Percentiles rank a stretch among this genome's conserved stretches.
Evolutionary conservation across 1,140 invertebrate genomes (phyloP).

Genomic region (Eriocheir sinensis): DNA sequence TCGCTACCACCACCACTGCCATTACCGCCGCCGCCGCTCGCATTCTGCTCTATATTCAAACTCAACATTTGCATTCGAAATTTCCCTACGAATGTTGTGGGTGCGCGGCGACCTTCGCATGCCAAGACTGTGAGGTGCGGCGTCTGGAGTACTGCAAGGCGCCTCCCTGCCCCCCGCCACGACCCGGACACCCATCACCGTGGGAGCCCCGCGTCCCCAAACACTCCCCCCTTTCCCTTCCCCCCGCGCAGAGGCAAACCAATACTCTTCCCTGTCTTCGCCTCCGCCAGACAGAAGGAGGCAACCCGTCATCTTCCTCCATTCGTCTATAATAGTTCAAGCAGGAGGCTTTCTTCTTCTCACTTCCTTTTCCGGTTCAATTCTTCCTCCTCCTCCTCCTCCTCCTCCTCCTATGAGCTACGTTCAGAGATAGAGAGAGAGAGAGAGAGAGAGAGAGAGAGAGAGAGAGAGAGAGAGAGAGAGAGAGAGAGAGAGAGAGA

Average conservation of each 20-base stretch:
- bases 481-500: conserved; percentile 37
- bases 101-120: not conserved
- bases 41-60: not conserved
- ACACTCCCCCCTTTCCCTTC: not conserved
- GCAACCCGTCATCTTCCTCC: not conserved
- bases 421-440: no score
- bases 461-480: conserved; percentile 61
- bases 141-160: not conserved
- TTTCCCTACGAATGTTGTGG: not conserved
- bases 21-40: not conserved
- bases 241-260: not conserved
- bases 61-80: not conserved
- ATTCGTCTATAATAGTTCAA: not conserved
- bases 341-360: not conserved
- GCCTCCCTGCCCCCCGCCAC: not conserved
- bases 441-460: not conserved
- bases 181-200: not conserved
- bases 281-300: not conserved
- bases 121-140: not conserved
- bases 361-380: not conserved
- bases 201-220: not conserved
- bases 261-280: not conserved
- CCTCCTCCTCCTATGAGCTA: not conserved
- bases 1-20: not conserved
- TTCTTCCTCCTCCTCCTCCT: not conserved